Base-by-base conservation (phyloP, 2,888 invertebrate species). In the Phortica magna region DNA sequence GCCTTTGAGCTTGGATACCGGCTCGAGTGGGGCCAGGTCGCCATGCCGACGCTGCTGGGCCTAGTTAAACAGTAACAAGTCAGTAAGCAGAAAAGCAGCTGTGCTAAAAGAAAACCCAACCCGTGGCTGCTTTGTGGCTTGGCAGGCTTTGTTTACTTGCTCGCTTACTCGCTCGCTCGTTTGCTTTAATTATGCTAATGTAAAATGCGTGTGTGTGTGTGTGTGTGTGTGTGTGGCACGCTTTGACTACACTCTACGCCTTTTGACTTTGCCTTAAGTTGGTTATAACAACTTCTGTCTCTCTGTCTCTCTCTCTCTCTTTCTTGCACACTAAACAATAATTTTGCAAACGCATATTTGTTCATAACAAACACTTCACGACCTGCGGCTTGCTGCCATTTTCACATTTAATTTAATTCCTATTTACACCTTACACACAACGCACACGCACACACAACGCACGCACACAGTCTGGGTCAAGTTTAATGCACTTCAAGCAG, bases 111-210 rank as follows among this genome's bases (percentile, higher is more conserved):
- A 61, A 17, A 48, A 48, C 59, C 17, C 61, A 48, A 48, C 59
- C 59, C 17, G 48, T 31, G 7, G 5, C 53, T 64, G 22, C 74
- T 65, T 72, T 48, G 5, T 31, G 31, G 31, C 31, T 31, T 31
- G 31, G 31, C 31, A 31, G 5, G 17, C 71, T 65, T 73, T 75
- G 77, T 72, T 67, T 75, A 75, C 77, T 57, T 68, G 59, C 14
- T 59, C 3, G 59, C 59, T 67, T 68, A 67, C 14, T 59, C 3
- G 59, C 59, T 67, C 2, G 39, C 41, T 81, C 79, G 75, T 75
- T 81, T 80, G 78, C 82, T 84, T 85, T 85, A 85, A 85, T 85
- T 87, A 85, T 85, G 87, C 85, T 85, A 85, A 85, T 85, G 85
- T 80, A 81, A 79, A 80, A 79, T 79, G 77, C 76, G 82, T 43